Evolutionary conservation across 2,113 vertebrate genomes (phyloP).

Genomic region (Ploceus nigricollis): DNA sequence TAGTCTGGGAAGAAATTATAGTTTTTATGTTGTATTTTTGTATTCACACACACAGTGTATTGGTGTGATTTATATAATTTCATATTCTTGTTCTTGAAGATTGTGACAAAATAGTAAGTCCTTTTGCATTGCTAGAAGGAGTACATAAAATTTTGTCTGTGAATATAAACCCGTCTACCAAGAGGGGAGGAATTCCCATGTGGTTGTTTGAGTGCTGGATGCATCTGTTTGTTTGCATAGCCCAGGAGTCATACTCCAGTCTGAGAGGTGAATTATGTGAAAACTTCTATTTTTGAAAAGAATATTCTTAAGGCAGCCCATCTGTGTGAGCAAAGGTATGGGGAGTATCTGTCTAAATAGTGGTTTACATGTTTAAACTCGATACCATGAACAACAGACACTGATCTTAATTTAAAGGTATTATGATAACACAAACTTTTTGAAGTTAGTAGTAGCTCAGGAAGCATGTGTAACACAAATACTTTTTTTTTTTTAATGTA

Average conservation of each 20-base stretch:
- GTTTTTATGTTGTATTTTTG: not conserved
- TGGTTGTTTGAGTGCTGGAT: not conserved
- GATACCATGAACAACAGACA: not conserved
- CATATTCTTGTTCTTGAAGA: not conserved
- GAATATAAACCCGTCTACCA: not conserved
- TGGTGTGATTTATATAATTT: not conserved
- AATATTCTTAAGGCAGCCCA: not conserved
- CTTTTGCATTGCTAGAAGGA: not conserved
- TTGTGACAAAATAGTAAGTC: not conserved
- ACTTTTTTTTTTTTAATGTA: not conserved
- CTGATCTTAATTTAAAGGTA: not conserved
- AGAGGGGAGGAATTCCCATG: not conserved
- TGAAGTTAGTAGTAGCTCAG: not conserved
- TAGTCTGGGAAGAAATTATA: not conserved
- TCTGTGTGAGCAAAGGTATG: not conserved
- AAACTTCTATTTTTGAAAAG: not conserved
- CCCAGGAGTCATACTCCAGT: not conserved
- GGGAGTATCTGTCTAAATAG: not conserved
- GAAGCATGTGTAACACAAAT: not conserved
- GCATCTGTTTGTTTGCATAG: not conserved
- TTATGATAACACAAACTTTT: not conserved
- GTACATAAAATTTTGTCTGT: not conserved
- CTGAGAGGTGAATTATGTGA: not conserved
- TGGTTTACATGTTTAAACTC: not conserved
- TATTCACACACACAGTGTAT: accelerated